Percentiles rank a stretch among this genome's conserved stretches.
Evolutionary conservation across 2,113 vertebrate species (phyloP).

Genomic region (Ammodytes dubius): DNA sequence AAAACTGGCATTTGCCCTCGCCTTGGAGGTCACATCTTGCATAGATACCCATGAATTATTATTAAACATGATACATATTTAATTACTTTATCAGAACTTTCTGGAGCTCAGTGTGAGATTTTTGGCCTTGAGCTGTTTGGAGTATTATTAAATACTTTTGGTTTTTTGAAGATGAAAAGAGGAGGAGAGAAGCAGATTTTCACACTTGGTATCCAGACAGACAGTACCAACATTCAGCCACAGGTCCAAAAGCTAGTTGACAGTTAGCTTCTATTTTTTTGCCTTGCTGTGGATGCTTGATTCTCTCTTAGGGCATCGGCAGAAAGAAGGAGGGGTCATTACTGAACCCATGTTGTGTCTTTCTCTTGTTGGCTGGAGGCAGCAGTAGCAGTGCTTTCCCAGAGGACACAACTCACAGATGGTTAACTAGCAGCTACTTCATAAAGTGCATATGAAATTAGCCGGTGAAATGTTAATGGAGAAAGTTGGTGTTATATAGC

Average conservation of each 20-base stretch:
- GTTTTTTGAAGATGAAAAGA: constrained; percentile 1
- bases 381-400: neutral
- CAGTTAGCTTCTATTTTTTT: constrained; percentile 8
- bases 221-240: constrained; percentile 10
- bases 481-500: neutral
- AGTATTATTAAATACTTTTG: neutral
- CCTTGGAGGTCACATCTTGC: constrained; percentile 1
- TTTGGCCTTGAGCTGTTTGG: neutral
- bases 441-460: neutral
- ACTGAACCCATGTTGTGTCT: neutral
- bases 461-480: neutral
- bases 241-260: neutral
- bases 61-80: neutral
- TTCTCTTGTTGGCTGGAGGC: neutral
- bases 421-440: neutral
- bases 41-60: neutral
- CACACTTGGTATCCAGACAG: constrained; percentile 60
- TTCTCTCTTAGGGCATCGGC: neutral
- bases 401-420: neutral
- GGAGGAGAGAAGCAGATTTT: constrained; percentile 41
- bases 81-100: neutral
- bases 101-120: neutral
- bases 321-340: neutral
- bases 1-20: too few relatives aligned
- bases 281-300: neutral